Percentiles rank a stretch among this genome's conserved stretches.
Evolutionary conservation across 2,888 invertebrate species (phyloP).

Genomic region (Drosophila maculinotata): DNA sequence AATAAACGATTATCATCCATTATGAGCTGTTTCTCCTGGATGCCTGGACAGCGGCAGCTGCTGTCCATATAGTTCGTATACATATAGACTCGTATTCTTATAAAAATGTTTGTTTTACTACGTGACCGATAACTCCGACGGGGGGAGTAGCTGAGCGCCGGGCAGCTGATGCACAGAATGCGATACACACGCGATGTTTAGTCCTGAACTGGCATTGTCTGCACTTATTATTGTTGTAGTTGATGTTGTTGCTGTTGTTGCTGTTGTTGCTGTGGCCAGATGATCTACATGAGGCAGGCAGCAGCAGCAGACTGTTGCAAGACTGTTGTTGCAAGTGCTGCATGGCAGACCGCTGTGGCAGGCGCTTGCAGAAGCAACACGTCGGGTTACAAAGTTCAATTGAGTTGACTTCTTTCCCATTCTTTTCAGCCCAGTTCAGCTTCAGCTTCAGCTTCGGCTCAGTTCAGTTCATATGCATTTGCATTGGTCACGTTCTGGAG

Average conservation of each 20-base stretch:
- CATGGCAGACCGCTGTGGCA: constrained; percentile 28
- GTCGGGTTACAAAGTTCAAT: constrained; percentile 76
- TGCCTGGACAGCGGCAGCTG: constrained; percentile 11
- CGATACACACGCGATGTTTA: constrained; percentile 75
- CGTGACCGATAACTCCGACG: constrained; percentile 82
- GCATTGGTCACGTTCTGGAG: constrained; percentile 79
- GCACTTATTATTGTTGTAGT: constrained; percentile 54
- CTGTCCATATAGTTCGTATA: constrained; percentile 39
- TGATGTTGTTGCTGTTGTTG: constrained; percentile 27
- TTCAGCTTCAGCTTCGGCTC: constrained; percentile 2
- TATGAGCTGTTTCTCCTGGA: constrained; percentile 72
- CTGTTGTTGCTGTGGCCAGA: constrained; percentile 46
- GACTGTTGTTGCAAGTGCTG: constrained; percentile 35
- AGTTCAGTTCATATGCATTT: constrained; percentile 73
- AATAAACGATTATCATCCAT: constrained; percentile 84
- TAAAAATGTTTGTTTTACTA: constrained; percentile 85
- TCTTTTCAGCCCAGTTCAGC: constrained; percentile 6
- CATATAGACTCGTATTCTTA: constrained; percentile 52
- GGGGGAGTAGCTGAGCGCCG: constrained; percentile 37
- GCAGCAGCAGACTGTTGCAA: constrained; percentile 4
- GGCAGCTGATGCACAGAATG: constrained; percentile 71
- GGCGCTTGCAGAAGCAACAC: constrained; percentile 76
- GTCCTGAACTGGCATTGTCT: constrained; percentile 48
- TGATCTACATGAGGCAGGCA: constrained; percentile 71
- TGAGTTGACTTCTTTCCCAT: constrained; percentile 72